These are phyloP conservation scores for Psittacula echo DNA, from an alignment of 2,797 vertebrate genomes.

Conservation along the genomic window DNA sequence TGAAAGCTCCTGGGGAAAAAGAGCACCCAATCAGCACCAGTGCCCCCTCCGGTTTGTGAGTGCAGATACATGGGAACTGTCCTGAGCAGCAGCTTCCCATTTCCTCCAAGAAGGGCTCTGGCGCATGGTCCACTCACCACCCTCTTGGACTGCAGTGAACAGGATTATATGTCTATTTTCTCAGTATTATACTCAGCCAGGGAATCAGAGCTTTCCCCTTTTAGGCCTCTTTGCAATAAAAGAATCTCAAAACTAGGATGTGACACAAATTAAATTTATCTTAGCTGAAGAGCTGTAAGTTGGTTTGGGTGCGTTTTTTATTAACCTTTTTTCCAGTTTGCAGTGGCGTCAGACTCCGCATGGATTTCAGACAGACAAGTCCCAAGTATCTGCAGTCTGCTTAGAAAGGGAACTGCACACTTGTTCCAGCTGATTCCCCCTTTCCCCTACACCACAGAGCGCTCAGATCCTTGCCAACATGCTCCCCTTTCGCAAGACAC, in stretches of 20 bases:
- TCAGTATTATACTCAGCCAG: not conserved
- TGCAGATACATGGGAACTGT: not conserved
- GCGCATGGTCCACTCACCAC: not conserved
- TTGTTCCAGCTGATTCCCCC: not conserved
- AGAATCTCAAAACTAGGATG: not conserved
- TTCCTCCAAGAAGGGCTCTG: not conserved
- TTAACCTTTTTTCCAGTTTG: not conserved
- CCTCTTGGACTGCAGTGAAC: not conserved
- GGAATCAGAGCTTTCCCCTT: not conserved
- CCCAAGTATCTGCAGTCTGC: not conserved
- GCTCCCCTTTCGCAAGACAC: not conserved
- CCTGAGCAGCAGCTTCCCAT: not conserved
- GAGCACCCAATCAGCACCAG: not conserved
- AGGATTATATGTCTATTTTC: not conserved
- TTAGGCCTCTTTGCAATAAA: not conserved
- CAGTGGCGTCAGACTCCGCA: not conserved
- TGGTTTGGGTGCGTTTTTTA: not conserved
- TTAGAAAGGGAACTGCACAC: not conserved
- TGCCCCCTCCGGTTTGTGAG: not conserved
- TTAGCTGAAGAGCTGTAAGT: not conserved
- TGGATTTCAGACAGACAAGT: not conserved
- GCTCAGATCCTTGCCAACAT: not conserved
- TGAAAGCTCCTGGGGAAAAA: not conserved
- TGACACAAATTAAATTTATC: not conserved
- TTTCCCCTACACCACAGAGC: slow-evolving; percentile 21